phyloP scores from a whole-genome alignment of 1,140 invertebrate genomes.

The Pseudomyrmex flavicornis region DNA sequence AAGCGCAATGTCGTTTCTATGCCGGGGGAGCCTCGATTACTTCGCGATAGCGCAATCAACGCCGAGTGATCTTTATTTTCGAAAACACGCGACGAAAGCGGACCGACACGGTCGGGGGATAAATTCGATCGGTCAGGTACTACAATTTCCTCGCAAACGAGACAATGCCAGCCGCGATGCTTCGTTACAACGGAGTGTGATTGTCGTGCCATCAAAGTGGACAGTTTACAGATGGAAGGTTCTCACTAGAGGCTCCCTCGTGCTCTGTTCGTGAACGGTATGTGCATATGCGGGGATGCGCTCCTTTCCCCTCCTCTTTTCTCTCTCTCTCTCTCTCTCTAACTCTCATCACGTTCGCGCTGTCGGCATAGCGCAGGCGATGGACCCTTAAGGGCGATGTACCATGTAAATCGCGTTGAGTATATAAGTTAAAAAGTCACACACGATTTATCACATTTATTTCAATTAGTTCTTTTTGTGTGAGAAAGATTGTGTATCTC shows the following conservation, averaged over 20 bases:
- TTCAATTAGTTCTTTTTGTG: background rate
- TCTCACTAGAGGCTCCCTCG: conserved; percentile 58
- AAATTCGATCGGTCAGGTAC: conserved; percentile 76
- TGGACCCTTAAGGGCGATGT: conserved; percentile 42
- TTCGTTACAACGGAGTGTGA: conserved; percentile 83
- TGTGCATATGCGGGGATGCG: conserved; percentile 62
- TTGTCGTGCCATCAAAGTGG: conserved; percentile 85
- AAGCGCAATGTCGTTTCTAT: conserved; percentile 50
- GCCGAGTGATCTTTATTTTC: conserved; percentile 82
- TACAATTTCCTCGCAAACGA: conserved; percentile 81
- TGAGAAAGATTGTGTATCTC: background rate
- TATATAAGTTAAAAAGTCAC: background rate
- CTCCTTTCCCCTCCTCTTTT: background rate
- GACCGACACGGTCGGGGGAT: conserved; percentile 62
- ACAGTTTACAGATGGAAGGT: conserved; percentile 83
- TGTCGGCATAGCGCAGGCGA: conserved; percentile 42
- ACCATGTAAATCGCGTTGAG: background rate
- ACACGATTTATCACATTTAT: background rate
- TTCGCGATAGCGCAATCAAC: conserved; percentile 79
- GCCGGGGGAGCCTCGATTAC: conserved; percentile 67
- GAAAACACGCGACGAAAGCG: conserved; percentile 47
- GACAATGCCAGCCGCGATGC: conserved; percentile 78
- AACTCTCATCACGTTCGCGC: conserved; percentile 16
- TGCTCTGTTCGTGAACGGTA: conserved; percentile 56
- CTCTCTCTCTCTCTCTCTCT: background rate